phyloP scores from a whole-genome alignment of 2,797 vertebrate genomes.

The Lagorchestes hirsutus region DNA sequence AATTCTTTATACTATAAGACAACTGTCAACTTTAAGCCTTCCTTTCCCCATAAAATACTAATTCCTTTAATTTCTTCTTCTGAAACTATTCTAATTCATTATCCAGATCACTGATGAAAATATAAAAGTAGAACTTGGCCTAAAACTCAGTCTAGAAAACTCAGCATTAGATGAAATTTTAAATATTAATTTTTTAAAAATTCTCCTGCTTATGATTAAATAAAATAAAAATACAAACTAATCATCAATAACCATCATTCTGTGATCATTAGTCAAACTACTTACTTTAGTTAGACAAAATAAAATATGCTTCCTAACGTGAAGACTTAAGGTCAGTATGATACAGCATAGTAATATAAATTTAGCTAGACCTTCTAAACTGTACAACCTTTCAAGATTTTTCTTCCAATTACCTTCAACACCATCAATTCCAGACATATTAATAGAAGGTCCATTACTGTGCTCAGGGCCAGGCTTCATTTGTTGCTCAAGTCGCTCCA shows the following conservation, averaged over 20 bases:
- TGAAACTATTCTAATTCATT: neutral
- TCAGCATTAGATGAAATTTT: neutral
- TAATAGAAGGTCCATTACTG: conserved; percentile 90
- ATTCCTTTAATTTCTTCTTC: neutral
- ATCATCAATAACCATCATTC: neutral
- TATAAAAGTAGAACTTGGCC: neutral
- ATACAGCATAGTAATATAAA: neutral
- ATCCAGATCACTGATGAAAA: neutral
- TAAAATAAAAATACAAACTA: neutral
- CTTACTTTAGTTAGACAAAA: neutral
- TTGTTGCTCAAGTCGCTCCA: conserved; percentile 96
- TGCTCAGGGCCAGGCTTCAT: conserved; percentile 90
- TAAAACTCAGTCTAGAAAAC: neutral
- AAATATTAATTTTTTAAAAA: neutral
- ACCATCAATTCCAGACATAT: conserved; percentile 91
- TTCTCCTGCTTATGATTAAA: neutral
- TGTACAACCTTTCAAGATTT: neutral
- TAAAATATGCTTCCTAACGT: neutral
- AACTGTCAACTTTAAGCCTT: neutral
- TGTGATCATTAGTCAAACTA: neutral
- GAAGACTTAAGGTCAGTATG: neutral
- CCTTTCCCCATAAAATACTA: neutral
- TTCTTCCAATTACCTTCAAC: conserved; percentile 87
- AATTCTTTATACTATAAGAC: neutral
- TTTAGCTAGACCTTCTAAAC: neutral